Evolutionary conservation across 2,797 vertebrate genomes (phyloP).

Genomic region (Saxicola maurus): DNA sequence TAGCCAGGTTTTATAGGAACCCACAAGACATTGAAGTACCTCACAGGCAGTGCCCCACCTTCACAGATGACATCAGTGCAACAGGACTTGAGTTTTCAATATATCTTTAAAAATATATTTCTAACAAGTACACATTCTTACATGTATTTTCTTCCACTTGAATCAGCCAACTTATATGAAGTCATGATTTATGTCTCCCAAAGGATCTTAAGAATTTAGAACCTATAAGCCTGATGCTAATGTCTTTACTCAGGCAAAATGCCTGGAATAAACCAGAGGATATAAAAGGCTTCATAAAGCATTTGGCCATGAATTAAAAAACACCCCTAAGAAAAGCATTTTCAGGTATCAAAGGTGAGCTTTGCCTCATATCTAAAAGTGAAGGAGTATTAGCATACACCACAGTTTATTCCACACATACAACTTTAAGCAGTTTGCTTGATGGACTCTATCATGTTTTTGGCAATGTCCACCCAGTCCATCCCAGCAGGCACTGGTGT

Average conservation of each 20-base stretch:
- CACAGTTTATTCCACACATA: not conserved
- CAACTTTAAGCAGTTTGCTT: not conserved
- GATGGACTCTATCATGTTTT: not conserved
- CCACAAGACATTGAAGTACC: constrained; percentile 26
- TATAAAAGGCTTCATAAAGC: not conserved
- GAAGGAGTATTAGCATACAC: not conserved
- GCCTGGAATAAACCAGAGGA: constrained; percentile 2
- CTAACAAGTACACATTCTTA: constrained; percentile 38
- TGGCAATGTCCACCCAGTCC: not conserved
- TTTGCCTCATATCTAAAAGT: not conserved
- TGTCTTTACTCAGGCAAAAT: constrained; percentile 22
- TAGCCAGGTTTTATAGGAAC: constrained; percentile 37
- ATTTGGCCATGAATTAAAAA: not conserved
- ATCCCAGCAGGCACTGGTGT: no score
- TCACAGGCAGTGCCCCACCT: constrained; percentile 32
- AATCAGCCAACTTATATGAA: constrained; percentile 29
- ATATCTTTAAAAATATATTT: not conserved
- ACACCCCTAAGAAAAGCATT: not conserved
- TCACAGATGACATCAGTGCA: constrained; percentile 27
- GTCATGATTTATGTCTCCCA: constrained; percentile 47
- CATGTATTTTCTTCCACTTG: constrained; percentile 43
- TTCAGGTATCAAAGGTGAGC: not conserved
- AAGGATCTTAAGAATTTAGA: constrained; percentile 29
- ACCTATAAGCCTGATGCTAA: constrained; percentile 15
- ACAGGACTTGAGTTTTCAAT: constrained; percentile 23